Evolutionary conservation across 2,797 vertebrate species (phyloP).

Genomic region (Pogoniulus pusillus): DNA sequence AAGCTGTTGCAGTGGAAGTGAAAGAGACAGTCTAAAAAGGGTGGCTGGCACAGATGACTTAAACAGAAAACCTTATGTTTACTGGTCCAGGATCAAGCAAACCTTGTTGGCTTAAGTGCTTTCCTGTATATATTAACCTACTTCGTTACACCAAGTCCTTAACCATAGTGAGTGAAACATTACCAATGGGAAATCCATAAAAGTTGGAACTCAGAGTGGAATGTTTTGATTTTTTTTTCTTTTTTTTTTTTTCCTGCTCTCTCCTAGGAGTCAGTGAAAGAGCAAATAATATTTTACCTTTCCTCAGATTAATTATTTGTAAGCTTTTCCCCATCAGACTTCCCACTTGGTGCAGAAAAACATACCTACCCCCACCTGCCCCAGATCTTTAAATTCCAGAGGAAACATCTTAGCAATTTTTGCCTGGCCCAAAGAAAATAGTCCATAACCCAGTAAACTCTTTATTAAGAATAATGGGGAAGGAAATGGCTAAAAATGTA

Average conservation of each 20-base stretch:
- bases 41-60: background rate
- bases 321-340: conserved; percentile 48
- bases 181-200: conserved; percentile 47
- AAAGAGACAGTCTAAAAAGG: conserved; percentile 14
- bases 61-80: conserved; percentile 42
- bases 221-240: background rate
- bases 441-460: conserved; percentile 67
- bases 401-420: conserved; percentile 65
- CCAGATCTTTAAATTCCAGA: conserved; percentile 53
- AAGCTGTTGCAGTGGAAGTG: conserved; percentile 6
- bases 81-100: conserved; percentile 36
- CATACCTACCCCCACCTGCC: background rate
- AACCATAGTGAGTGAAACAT: conserved; percentile 3
- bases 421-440: conserved; percentile 71
- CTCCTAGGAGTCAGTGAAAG: conserved; percentile 37
- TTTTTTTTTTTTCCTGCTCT: conserved; percentile 4
- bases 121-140: conserved; percentile 7
- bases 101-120: background rate
- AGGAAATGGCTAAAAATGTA: conserved; percentile 70
- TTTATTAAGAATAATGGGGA: conserved; percentile 73
- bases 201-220: background rate
- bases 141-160: conserved; percentile 9
- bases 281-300: conserved; percentile 34
- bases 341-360: conserved; percentile 28
- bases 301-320: conserved; percentile 18